A percentile compares a stretch with the other conserved stretches of the same genome.
phyloP scores from a whole-genome alignment of 2,797 vertebrate species.

The Lepus townsendii region DNA sequence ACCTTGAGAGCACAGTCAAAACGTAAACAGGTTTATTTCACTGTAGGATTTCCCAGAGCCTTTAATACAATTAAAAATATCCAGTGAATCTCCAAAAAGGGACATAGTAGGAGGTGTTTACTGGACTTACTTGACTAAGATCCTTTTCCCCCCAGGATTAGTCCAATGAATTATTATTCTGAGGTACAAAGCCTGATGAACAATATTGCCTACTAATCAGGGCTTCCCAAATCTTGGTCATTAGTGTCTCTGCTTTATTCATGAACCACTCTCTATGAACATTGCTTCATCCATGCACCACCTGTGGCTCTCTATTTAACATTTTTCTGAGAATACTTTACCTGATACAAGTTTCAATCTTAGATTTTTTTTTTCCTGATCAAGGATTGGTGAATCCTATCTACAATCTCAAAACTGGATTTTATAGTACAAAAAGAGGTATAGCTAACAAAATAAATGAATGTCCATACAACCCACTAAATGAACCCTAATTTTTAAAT shows the following conservation, averaged over 20 bases:
- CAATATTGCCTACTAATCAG: not conserved
- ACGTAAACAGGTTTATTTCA: not conserved
- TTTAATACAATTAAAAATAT: not conserved
- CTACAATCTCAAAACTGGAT: not conserved
- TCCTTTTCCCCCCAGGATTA: not conserved
- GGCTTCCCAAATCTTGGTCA: not conserved
- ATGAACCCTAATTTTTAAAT: constrained; percentile 11
- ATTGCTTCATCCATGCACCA: not conserved
- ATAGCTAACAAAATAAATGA: not conserved
- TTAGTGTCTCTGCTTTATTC: not conserved
- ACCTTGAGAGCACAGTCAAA: not conserved
- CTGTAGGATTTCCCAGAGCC: not conserved
- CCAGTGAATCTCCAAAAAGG: not conserved
- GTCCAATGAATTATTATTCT: not conserved
- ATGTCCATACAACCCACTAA: not conserved
- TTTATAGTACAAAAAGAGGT: not conserved
- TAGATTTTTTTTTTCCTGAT: constrained; percentile 13
- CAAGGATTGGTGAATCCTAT: not conserved
- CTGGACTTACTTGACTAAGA: not conserved
- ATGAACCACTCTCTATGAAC: not conserved
- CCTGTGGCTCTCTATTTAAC: not conserved
- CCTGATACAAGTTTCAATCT: not conserved
- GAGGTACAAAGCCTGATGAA: not conserved
- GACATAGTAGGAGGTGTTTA: not conserved
- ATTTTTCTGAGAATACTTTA: not conserved